phyloP scores from a whole-genome alignment of 2,888 invertebrate genomes.

The Tetragnatha montana region DNA sequence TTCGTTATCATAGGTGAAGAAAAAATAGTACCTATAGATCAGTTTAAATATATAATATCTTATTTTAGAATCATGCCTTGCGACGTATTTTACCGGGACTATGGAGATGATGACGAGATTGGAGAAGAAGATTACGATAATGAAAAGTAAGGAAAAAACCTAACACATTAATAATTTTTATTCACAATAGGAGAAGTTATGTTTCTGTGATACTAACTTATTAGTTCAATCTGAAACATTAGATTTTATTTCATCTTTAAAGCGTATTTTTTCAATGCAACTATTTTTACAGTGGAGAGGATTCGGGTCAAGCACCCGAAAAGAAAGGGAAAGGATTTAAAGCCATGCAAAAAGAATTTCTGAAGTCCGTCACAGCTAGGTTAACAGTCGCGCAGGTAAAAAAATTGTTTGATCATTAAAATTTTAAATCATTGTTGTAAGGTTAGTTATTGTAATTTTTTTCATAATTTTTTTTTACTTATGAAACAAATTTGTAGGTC shows the following conservation, averaged over 20 bases:
- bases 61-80: constrained; percentile 80
- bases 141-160: constrained; percentile 28
- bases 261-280: too few relatives aligned
- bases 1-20: too few relatives aligned
- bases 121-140: constrained; percentile 47
- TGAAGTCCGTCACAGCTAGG: constrained; percentile 82
- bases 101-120: constrained; percentile 61
- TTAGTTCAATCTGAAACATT: too few relatives aligned
- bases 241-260: too few relatives aligned
- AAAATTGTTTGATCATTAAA: neutral
- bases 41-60: too few relatives aligned
- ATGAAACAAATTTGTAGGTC: constrained; percentile 77
- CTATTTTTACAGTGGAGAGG: constrained; percentile 34
- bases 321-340: constrained; percentile 72
- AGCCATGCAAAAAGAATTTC: constrained; percentile 77
- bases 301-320: constrained; percentile 27
- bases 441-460: neutral
- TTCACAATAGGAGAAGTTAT: neutral
- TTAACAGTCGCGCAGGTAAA: constrained; percentile 82
- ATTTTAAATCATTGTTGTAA: neutral
- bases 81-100: constrained; percentile 74
- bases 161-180: neutral
- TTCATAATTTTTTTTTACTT: neutral
- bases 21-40: too few relatives aligned
- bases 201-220: too few relatives aligned